These are phyloP conservation scores for Synergus umbraculus DNA, from an alignment of 2,888 invertebrate genomes.

Conservation along the genomic window DNA sequence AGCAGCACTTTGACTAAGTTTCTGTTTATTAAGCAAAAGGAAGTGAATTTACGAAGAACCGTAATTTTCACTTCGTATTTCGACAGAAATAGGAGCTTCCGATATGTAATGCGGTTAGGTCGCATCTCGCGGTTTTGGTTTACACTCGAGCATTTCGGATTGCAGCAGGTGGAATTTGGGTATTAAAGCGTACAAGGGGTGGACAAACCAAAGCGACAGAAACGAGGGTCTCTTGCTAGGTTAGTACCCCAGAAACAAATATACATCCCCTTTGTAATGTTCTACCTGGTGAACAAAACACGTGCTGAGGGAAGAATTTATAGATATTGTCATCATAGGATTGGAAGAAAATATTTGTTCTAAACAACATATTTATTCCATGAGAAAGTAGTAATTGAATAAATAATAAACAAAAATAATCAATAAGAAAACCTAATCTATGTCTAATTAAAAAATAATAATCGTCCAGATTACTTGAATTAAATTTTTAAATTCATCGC, in stretches of 20 bases:
- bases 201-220: constrained; percentile 48
- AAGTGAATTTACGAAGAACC: neutral
- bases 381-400: too few species aligned
- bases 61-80: neutral
- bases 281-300: neutral
- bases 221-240: constrained; percentile 8
- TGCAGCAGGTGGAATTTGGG: constrained; percentile 61
- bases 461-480: neutral
- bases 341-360: neutral
- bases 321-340: neutral
- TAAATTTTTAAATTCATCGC: neutral
- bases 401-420: neutral
- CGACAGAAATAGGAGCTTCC: neutral
- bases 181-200: constrained; percentile 50
- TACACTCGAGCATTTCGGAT: constrained; percentile 44
- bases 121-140: neutral
- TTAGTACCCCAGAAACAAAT: neutral
- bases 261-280: neutral
- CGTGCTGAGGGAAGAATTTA: neutral
- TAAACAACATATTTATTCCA: neutral
- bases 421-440: neutral
- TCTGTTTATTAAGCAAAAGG: neutral
- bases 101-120: neutral
- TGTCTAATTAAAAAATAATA: too few species aligned
- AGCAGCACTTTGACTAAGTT: neutral